These are phyloP conservation scores for Jordanella pulchra DNA, from an alignment of 2,797 vertebrate genomes.

Conservation along the genomic window DNA sequence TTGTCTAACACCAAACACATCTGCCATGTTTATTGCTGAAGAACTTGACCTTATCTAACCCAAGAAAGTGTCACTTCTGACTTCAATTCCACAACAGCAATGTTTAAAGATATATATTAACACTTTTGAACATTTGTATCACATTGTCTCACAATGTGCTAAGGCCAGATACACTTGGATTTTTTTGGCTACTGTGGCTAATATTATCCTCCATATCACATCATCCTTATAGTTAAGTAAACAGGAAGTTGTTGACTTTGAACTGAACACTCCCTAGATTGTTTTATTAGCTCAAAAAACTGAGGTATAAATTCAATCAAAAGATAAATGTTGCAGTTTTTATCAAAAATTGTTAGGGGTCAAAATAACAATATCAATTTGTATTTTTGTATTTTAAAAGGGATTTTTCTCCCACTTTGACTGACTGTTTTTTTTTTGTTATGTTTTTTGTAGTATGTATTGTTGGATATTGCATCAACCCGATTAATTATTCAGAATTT, in stretches of 20 bases:
- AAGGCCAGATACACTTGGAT: background rate
- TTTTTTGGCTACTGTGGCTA: background rate
- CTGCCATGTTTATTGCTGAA: background rate
- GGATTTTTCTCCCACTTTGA: background rate
- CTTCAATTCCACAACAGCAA: background rate
- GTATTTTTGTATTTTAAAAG: background rate
- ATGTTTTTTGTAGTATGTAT: background rate
- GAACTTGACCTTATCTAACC: background rate
- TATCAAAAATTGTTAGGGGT: background rate
- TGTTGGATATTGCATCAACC: background rate
- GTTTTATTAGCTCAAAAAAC: background rate
- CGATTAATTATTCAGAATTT: background rate
- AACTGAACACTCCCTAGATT: background rate
- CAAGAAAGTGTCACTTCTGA: background rate
- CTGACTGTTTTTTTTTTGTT: background rate
- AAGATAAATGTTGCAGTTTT: background rate
- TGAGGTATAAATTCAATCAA: background rate
- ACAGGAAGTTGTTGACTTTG: background rate
- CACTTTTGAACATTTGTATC: background rate
- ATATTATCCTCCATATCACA: background rate
- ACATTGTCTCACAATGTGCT: background rate
- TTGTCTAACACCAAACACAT: background rate
- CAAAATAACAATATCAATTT: background rate
- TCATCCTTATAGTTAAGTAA: background rate
- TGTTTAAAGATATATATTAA: background rate